Percentiles rank a stretch among this genome's conserved stretches.
These are phyloP conservation scores for Bambusicola thoracicus DNA, from an alignment of 2,113 vertebrate genomes.

Conservation along the genomic window DNA sequence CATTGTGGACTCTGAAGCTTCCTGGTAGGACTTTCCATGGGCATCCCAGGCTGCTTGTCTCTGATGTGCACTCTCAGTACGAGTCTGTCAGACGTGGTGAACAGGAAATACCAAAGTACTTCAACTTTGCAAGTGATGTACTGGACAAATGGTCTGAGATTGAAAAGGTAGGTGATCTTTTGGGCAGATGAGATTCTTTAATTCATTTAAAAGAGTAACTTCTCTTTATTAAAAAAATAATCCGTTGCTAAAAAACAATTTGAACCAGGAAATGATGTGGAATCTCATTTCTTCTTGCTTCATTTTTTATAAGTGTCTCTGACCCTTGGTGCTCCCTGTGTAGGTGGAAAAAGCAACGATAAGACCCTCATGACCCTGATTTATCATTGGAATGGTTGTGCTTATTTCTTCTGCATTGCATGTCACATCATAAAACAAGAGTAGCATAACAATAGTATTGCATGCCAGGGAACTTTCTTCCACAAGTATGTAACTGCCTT, in stretches of 20 bases:
- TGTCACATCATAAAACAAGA: background rate
- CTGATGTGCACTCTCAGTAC: conserved; percentile 65
- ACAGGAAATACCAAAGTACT: conserved; percentile 72
- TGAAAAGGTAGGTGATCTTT: conserved; percentile 78
- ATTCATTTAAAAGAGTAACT: background rate
- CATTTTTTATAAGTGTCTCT: background rate
- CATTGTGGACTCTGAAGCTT: background rate
- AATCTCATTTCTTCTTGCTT: background rate
- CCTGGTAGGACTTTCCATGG: background rate
- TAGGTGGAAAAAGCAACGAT: background rate
- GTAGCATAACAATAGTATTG: background rate
- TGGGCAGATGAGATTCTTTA: background rate
- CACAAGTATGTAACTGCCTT: background rate
- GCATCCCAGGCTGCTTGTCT: background rate
- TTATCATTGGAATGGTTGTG: background rate
- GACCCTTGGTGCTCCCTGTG: background rate
- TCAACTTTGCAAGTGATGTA: conserved; percentile 86
- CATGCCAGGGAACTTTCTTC: background rate
- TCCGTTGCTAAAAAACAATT: background rate
- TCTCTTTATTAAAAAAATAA: background rate
- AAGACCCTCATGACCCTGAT: background rate
- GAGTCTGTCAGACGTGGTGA: conserved; percentile 43
- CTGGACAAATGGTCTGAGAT: conserved; percentile 84
- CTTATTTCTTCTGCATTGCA: background rate
- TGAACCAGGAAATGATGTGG: background rate